phyloP scores from a whole-genome alignment of 2,888 invertebrate species.

The Rhodophaea formosa region DNA sequence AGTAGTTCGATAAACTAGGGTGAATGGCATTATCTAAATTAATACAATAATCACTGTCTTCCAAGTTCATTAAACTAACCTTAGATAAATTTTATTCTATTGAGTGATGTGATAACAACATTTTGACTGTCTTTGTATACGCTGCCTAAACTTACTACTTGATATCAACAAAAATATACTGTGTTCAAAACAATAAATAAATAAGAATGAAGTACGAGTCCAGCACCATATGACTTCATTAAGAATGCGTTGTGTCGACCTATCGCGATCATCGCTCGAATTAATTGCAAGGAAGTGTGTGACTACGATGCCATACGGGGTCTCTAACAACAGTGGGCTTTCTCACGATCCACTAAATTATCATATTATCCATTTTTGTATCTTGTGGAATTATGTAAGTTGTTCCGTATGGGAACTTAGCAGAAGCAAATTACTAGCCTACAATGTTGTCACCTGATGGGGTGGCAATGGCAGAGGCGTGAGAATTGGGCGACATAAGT shows the following conservation, averaged over 20 bases:
- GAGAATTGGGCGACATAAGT: constrained; percentile 45
- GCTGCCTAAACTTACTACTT: background rate
- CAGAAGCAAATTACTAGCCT: constrained; percentile 1
- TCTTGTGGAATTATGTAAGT: constrained; percentile 11
- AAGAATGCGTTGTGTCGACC: constrained; percentile 59
- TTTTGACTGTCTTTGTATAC: background rate
- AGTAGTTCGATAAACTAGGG: constrained; percentile 36
- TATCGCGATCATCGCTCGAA: constrained; percentile 73
- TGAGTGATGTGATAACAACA: constrained; percentile 18
- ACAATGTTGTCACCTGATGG: constrained; percentile 21
- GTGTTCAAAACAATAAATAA: constrained; percentile 29
- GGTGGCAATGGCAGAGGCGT: constrained; percentile 30
- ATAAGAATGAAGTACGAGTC: constrained; percentile 32
- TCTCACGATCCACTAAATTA: constrained; percentile 58
- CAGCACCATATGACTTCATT: constrained; percentile 66
- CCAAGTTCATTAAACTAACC: constrained; percentile 31
- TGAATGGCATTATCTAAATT: constrained; percentile 31
- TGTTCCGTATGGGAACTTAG: constrained; percentile 1
- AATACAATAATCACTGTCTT: constrained; percentile 24
- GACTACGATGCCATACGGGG: constrained; percentile 64
- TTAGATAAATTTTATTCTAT: constrained; percentile 19
- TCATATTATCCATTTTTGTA: constrained; percentile 16
- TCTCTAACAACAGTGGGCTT: constrained; percentile 44
- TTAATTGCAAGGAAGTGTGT: constrained; percentile 75
- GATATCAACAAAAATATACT: background rate